Conservation (phyloP, 2,113 vertebrate genomes). For the Urocitellus parryii region DNA sequence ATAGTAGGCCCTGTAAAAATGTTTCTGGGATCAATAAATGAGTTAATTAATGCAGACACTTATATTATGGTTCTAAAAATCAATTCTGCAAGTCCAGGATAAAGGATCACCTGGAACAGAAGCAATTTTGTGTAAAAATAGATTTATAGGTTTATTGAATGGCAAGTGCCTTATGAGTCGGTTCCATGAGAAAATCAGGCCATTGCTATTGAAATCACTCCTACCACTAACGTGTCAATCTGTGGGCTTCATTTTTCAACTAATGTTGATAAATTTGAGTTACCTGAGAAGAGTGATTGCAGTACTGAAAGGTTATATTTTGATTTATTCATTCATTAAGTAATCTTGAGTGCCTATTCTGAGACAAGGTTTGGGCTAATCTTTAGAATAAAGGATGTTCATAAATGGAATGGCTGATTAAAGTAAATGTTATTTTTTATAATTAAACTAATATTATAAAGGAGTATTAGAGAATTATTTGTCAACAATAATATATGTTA, state of each 20-base stretch:
- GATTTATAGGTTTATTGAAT: not conserved
- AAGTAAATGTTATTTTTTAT: not conserved
- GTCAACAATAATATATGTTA: not conserved
- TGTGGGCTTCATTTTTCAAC: not conserved
- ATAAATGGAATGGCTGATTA: not conserved
- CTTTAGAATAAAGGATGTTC: not conserved
- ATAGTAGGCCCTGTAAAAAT: not conserved
- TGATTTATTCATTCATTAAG: constrained; percentile 36
- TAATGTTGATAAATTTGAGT: not conserved
- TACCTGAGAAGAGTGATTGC: not conserved
- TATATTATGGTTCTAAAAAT: constrained; percentile 5
- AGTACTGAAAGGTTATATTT: not conserved
- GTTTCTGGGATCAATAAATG: not conserved
- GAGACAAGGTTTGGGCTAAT: not conserved
- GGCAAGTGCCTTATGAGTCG: not conserved
- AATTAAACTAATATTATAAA: not conserved
- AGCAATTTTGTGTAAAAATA: not conserved
- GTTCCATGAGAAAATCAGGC: not conserved
- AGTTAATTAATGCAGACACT: not conserved
- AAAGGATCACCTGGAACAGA: not conserved
- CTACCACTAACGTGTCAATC: not conserved
- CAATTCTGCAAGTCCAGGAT: not conserved
- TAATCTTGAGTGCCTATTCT: not conserved
- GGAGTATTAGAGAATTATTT: not conserved
- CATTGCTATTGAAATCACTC: not conserved